Percentiles rank a stretch among this genome's conserved stretches.
Evolutionary conservation across 2,888 invertebrate genomes (phyloP).

Genomic region (Sinhomidia bicolor): DNA sequence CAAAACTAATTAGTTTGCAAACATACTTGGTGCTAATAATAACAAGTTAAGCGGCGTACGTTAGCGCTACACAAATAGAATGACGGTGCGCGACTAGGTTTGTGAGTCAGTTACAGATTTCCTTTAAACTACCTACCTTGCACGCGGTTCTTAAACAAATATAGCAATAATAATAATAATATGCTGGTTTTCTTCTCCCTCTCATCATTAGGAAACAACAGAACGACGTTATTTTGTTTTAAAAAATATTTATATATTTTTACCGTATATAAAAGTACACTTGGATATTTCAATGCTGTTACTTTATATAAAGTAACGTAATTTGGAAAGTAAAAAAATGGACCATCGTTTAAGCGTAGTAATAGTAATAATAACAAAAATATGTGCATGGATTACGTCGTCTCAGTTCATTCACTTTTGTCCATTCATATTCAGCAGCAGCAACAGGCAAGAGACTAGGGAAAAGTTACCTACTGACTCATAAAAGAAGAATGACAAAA

Average conservation of each 20-base stretch:
- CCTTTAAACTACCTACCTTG: too few species aligned
- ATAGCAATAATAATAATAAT: background rate
- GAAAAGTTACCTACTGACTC: slow-evolving; percentile 40
- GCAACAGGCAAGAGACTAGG: background rate
- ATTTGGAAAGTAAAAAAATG: slow-evolving; percentile 28
- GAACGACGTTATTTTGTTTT: too few species aligned
- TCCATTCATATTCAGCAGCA: slow-evolving; percentile 47
- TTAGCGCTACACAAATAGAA: background rate
- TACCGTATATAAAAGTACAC: too few species aligned
- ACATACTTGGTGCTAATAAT: background rate
- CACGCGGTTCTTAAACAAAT: too few species aligned
- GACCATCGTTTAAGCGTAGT: background rate
- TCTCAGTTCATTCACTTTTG: slow-evolving; percentile 50
- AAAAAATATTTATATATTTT: too few species aligned
- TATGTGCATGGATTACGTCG: background rate
- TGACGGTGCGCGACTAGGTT: background rate
- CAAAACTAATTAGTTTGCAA: slow-evolving; percentile 23
- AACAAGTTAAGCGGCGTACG: background rate
- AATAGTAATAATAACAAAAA: background rate
- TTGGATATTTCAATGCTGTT: too few species aligned
- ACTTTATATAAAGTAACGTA: background rate
- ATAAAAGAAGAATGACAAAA: slow-evolving; percentile 30
- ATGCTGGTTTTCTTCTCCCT: too few species aligned
- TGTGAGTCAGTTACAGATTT: too few species aligned
- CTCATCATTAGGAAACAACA: too few species aligned